A percentile compares a stretch with the other conserved stretches of the same genome.
phyloP scores from a whole-genome alignment of 2,797 vertebrate genomes.

The Momotus momota region DNA sequence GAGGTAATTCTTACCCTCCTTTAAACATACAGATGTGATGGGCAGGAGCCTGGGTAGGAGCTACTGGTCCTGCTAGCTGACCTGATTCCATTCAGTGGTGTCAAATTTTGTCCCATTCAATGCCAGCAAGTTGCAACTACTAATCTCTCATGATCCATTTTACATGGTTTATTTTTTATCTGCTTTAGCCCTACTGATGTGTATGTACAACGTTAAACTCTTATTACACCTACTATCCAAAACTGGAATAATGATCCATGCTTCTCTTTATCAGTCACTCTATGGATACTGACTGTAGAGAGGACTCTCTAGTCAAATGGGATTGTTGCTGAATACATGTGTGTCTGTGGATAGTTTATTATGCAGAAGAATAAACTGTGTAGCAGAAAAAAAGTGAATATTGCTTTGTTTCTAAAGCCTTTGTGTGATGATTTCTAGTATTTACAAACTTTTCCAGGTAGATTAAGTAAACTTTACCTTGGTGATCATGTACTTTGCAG shows the following conservation, averaged over 20 bases:
- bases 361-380: background rate
- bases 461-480: background rate
- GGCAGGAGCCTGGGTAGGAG: background rate
- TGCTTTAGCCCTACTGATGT: background rate
- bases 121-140: background rate
- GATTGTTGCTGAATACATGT: background rate
- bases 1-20: background rate
- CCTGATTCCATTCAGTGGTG: background rate
- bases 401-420: background rate
- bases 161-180: background rate
- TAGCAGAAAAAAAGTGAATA: background rate
- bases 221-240: background rate
- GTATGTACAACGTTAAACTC: background rate
- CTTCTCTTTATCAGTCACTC: background rate
- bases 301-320: background rate
- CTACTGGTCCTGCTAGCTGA: background rate
- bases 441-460: background rate
- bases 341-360: background rate
- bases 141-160: background rate
- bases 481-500: background rate
- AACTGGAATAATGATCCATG: background rate
- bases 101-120: too few relatives aligned
- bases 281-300: background rate
- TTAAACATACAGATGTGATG: background rate
- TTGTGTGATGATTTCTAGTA: background rate